Evolutionary conservation across 1,140 invertebrate genomes (phyloP).

Genomic region (Ceratina calcarata): DNA sequence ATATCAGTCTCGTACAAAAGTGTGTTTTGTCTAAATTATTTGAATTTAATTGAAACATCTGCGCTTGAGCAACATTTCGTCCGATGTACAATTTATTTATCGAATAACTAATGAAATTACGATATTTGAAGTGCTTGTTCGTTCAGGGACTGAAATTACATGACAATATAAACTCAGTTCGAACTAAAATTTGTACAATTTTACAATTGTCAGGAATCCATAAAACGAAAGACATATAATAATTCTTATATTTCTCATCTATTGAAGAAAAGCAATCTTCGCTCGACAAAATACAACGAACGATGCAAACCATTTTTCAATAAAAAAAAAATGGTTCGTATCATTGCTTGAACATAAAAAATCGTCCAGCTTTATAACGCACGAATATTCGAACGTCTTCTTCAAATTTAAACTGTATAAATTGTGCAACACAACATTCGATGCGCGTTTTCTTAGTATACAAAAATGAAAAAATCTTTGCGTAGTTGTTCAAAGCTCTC

Average conservation of each 20-base stretch:
- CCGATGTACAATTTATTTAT: neutral
- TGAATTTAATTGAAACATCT: no score
- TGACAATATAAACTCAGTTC: neutral
- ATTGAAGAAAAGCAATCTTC: neutral
- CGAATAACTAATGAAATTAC: neutral
- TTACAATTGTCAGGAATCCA: neutral
- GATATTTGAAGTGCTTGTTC: neutral
- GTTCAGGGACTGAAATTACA: neutral
- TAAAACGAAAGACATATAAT: neutral
- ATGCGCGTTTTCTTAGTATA: no score
- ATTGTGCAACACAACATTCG: neutral
- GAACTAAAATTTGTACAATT: slow-evolving; percentile 6
- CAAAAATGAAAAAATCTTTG: no score
- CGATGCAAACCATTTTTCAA: neutral
- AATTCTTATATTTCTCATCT: neutral
- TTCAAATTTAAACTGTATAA: neutral
- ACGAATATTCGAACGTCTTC: neutral
- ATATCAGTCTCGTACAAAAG: slow-evolving; percentile 57
- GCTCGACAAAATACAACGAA: slow-evolving; percentile 7
- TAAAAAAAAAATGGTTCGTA: slow-evolving; percentile 6
- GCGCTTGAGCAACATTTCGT: no score
- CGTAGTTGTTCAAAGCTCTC: slow-evolving; percentile 7
- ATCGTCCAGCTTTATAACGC: neutral
- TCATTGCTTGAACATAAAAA: neutral
- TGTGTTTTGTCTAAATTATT: neutral